Evolutionary conservation across 2,797 vertebrate species (phyloP), one percentile per base, ranked within the genome.

Genomic region (Enteromius viviparus): DNA sequence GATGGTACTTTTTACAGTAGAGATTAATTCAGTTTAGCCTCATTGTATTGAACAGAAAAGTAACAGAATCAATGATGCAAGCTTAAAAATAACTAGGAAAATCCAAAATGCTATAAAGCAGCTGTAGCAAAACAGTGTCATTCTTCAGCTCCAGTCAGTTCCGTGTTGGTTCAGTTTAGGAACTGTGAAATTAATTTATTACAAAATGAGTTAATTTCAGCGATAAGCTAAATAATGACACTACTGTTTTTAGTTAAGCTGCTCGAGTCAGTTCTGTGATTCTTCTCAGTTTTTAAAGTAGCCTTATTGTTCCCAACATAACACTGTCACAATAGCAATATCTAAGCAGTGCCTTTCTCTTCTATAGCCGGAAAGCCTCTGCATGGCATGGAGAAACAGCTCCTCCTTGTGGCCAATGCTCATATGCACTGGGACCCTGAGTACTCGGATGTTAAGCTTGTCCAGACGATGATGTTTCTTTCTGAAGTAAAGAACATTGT

Each of bases 341-440:
- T 45, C 53, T 78, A 68, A 55, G 4, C 23, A 1, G 1, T 23
- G 10, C n/a, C 37, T 66, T 5, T 80, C 29, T 26, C 19, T 87
- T 82, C 90, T 90, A 51, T 89, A 98, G 97, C 96, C 90, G 97
- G 97, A 88, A 99, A 98, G 89, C 91, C 96, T 62, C 96, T 97
- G 84, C 95, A 96, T 42, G 95, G 95, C 86, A 95, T 97, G 93
- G 97, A 98, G 91, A 98, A 97, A 90, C 98, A 99, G 91, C 96
- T 98, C 85, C 94, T 99, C 85, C 95, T 99, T 84, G 94, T 99
- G 88, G 97, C 97, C 88, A 99, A 99, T 87, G 97, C 97, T 82
- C 97, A 99, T 88, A 99, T 99, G 97, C 97, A 99, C 94, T 99
- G 97, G 97, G 97, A 99, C 90, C 97, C 97, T 1, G 97, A 99